phyloP scores from a whole-genome alignment of 2,797 vertebrate species.

The Rhynchotus rufescens region DNA sequence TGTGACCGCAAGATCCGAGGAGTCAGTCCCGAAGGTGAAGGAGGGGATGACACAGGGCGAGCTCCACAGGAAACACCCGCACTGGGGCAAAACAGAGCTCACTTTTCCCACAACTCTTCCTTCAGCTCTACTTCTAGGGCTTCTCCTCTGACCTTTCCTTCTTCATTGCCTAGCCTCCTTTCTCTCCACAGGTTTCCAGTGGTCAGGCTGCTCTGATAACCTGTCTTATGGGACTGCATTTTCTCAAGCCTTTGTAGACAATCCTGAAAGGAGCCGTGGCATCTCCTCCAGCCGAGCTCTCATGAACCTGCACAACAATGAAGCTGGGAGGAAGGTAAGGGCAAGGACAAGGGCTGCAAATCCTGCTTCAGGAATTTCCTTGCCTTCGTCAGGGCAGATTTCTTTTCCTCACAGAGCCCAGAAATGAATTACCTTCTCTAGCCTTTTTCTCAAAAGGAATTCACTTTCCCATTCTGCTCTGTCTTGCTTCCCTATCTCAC shows the following conservation, averaged over 20 bases:
- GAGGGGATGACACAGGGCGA: not conserved
- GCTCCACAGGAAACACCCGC: not conserved
- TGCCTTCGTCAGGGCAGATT: not conserved
- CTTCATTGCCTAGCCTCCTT: not conserved
- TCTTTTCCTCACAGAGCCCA: not conserved
- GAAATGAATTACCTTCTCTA: not conserved
- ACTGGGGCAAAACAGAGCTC: not conserved
- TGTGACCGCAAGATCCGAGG: slow-evolving; percentile 84
- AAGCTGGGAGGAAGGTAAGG: slow-evolving; percentile 83
- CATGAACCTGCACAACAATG: slow-evolving; percentile 86
- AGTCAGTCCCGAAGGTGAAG: slow-evolving; percentile 85
- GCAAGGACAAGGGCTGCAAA: not conserved
- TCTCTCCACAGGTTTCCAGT: slow-evolving; percentile 82
- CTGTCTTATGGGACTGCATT: slow-evolving; percentile 83
- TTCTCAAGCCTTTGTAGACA: slow-evolving; percentile 87
- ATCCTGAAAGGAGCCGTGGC: slow-evolving; percentile 80
- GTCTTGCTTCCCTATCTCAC: not conserved
- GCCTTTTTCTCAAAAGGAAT: not conserved
- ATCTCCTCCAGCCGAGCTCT: slow-evolving; percentile 79
- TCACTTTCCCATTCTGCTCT: not conserved
- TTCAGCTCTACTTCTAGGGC: not conserved
- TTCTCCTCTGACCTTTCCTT: not conserved
- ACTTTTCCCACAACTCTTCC: not conserved
- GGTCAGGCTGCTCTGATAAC: slow-evolving; percentile 88
- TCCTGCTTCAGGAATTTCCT: not conserved